A percentile compares a stretch with the other conserved stretches of the same genome.
Conservation (phyloP, 2,113 vertebrate species). For the Sarotherodon lohbergeri region DNA sequence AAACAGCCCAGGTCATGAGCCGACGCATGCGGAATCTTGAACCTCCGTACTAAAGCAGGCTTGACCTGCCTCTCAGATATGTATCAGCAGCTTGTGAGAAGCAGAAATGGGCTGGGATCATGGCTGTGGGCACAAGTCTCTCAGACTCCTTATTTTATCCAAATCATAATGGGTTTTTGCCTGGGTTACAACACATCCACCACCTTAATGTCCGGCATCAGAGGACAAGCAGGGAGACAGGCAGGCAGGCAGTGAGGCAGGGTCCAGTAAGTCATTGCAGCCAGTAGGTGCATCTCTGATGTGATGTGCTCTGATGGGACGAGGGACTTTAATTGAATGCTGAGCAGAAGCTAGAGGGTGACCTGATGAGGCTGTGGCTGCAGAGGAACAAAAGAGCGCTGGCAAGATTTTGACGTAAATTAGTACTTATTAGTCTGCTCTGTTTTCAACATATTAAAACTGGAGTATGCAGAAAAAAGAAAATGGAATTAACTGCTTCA, state of each 20-base stretch:
- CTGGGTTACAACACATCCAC: background rate
- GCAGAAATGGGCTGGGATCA: background rate
- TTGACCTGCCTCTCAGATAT: slow-evolving; percentile 55
- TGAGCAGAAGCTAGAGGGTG: slow-evolving; percentile 49
- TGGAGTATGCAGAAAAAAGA: background rate
- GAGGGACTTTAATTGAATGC: slow-evolving; percentile 61
- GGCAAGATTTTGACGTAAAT: slow-evolving; percentile 58
- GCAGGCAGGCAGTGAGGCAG: background rate
- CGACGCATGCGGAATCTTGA: slow-evolving; percentile 68
- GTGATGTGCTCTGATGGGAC: slow-evolving; percentile 65
- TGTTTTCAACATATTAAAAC: slow-evolving; percentile 53
- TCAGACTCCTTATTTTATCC: background rate
- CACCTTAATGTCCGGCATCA: background rate
- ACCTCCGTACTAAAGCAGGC: slow-evolving; percentile 49
- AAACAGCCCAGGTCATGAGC: slow-evolving; percentile 40
- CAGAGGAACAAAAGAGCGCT: slow-evolving; percentile 24
- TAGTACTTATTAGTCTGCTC: slow-evolving; percentile 62
- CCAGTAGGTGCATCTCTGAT: slow-evolving; percentile 56
- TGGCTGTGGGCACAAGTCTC: background rate
- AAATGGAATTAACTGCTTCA: slow-evolving; percentile 33
- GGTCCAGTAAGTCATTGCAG: background rate
- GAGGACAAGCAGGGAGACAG: background rate
- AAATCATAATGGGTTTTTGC: background rate
- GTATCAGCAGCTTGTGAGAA: slow-evolving; percentile 63
- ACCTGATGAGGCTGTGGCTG: slow-evolving; percentile 43